Evolutionary conservation across 1,140 invertebrate genomes (phyloP).

Genomic region (Hylyphantes graminicola): DNA sequence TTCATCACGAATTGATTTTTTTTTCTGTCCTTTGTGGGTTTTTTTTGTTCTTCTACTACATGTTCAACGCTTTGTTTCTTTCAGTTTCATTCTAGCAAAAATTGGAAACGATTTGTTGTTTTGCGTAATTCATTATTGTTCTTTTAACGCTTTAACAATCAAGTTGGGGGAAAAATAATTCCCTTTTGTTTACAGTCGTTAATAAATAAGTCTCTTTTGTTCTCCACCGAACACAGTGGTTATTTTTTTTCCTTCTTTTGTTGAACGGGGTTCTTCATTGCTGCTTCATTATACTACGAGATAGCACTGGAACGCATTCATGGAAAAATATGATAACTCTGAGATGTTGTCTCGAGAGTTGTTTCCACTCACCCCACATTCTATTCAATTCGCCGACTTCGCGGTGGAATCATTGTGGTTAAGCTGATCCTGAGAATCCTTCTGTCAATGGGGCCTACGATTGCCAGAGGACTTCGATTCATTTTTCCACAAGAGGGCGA

Average conservation of each 20-base stretch:
- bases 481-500: constrained; percentile 25
- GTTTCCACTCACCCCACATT: neutral
- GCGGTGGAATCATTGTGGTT: constrained; percentile 32
- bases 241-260: constrained; percentile 7
- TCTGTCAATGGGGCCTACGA: constrained; percentile 33
- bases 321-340: constrained; percentile 32
- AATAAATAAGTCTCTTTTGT: constrained; percentile 51
- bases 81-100: constrained; percentile 28
- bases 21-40: neutral
- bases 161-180: constrained; percentile 36
- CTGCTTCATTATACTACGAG: constrained; percentile 26
- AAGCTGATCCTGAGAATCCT: constrained; percentile 39
- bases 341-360: neutral
- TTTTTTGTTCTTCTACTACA: neutral
- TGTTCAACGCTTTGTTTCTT: constrained; percentile 13
- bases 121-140: constrained; percentile 40
- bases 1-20: constrained; percentile 40
- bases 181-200: constrained; percentile 47
- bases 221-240: constrained; percentile 16
- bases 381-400: constrained; percentile 41
- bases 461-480: constrained; percentile 16
- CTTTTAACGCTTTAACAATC: constrained; percentile 38
- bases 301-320: constrained; percentile 30
- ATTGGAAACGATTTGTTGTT: constrained; percentile 33
- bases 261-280: constrained; percentile 2